phyloP scores from a whole-genome alignment of 2,113 vertebrate species.

The Probosciger aterrimus region DNA sequence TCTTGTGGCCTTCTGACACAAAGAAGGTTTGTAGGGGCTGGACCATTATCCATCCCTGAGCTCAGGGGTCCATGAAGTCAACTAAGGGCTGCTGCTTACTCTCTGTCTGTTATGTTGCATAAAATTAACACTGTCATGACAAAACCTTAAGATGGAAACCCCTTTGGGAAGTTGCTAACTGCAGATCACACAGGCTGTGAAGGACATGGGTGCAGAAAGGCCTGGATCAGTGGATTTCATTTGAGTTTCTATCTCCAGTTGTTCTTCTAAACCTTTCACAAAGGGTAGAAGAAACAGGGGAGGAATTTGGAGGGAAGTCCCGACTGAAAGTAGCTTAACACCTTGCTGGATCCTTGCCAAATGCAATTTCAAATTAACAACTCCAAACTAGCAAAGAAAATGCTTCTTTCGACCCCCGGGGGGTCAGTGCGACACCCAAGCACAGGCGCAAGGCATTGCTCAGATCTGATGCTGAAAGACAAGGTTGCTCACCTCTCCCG shows the following conservation, averaged over 20 bases:
- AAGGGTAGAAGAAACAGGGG: background rate
- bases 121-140: background rate
- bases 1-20: background rate
- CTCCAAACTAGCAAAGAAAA: background rate
- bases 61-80: background rate
- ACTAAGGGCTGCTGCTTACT: background rate
- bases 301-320: background rate
- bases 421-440: background rate
- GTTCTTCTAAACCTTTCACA: background rate
- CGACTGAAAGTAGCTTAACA: background rate
- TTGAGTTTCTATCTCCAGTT: background rate
- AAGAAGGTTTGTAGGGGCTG: background rate
- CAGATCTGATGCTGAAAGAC: background rate
- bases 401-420: background rate
- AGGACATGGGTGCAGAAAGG: background rate
- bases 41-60: background rate
- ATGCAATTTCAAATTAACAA: background rate
- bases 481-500: background rate
- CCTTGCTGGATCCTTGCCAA: constrained; percentile 14
- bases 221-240: background rate
- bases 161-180: background rate
- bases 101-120: background rate
- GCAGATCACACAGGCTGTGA: background rate
- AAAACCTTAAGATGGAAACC: background rate
- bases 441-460: background rate